Base-by-base conservation (phyloP, 1,140 invertebrate species). In the Drosophila mayri region DNA sequence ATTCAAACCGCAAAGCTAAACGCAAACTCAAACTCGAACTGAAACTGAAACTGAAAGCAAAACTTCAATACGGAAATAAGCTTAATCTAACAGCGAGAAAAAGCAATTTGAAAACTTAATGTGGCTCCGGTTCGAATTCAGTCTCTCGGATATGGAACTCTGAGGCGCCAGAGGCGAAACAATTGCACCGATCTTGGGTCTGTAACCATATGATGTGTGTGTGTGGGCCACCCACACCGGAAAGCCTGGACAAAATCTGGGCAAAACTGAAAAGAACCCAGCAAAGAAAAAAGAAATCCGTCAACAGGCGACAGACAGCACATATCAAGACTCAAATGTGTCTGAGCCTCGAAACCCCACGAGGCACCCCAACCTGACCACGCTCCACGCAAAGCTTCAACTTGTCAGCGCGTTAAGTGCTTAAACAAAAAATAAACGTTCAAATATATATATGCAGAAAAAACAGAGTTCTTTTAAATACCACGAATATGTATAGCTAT, bases 41-140 rank as follows among this genome's bases (percentile, higher is more conserved):
- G 4, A 20, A 54, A 54, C 18, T 16, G 18, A 22, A 54, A 54
- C 50, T 54, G 20, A 54, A 80, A 75, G 47, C 67, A 35, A 70
- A 80, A 87, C 76, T 88, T 84, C 84, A 87, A 87, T 87, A 87
- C 84, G 84, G 84, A 87, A 87, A 88, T 90, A 87, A 88, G 84
- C 84, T 87, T 87, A 88, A 84, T 81, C 80, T 68, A 60, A 43
- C 25, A 71, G 65, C 50, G 67, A 60, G 55, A 49, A 73, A 73
- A 85, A 86, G 82, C 81, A 85, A 85, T 86, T 85, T 86, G 59
- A 81, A 86, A 81, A 85, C 80, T 67, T 78, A 86, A 85, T 85
- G 73, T 43, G 73, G 38, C 52, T 46, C 57, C 43, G 47, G 55
- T 41, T 66, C 60, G 71, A 54, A 76, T 64, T 59, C 37, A 43